Base-by-base conservation (phyloP, 2,888 invertebrate genomes). In the Lasioglossum oenotherae region DNA sequence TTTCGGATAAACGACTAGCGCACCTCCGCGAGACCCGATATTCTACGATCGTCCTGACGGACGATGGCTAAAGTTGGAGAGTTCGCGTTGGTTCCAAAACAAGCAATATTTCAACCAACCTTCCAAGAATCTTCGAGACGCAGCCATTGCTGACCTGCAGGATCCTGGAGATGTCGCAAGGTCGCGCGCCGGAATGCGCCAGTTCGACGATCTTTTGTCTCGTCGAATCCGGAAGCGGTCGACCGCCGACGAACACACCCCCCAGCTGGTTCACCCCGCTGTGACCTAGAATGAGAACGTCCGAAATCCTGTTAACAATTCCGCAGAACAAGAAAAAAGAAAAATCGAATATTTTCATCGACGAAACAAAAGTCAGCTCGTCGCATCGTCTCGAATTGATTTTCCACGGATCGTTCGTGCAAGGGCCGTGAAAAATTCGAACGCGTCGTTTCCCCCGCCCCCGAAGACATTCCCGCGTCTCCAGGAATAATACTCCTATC, bases 251-350 rank as follows among this genome's bases (percentile, higher is more conserved):
- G 97, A 99, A 99, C 95, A 99, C 99, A 95, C 99, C 99, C 95
- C 99, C 99, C 96, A 99, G 97, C 97, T 99, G 99, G 97, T 99
- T 99, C 96, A 99, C 98, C 95, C 99, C 99, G 96, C 99, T 99
- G 97, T 99, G 99, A 96, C 99, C 98, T 96, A 96, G 19, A 72
- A 79, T 46, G 4, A 72, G 16, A 71, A 74, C 16, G 31, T 46
- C 4, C 1, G 2, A 16, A 35, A 53, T 19, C 4, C 4, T 41
- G 12, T 44, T 41, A 16, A 35, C 12, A 5, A 71, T 41, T 16
- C 12, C 71, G 12, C 19, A 2, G 4, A n/a, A 12, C n/a, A 12
- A 57, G n/a, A 1, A 12, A n/a, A 12, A 57, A 23, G n/a, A 19
- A 8, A 0, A 23, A n/a, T 0, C 31, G 31, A 64, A 10, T 27